Evolutionary conservation across 2,113 vertebrate species (phyloP).

Genomic region (Alligator sinensis): DNA sequence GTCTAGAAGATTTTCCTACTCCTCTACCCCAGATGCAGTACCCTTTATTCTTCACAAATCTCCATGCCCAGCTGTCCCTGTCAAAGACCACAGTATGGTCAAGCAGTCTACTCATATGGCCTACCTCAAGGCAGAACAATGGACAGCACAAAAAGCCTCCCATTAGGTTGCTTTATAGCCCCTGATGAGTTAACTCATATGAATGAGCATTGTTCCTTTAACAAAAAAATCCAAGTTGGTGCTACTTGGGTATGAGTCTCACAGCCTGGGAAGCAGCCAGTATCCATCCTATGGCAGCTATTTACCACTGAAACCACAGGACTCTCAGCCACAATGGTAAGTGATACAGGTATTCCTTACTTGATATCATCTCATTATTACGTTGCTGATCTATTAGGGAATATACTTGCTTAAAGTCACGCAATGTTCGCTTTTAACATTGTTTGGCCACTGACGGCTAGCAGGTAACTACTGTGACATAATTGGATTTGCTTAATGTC

Average conservation of each 20-base stretch:
- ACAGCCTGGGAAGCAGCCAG: neutral
- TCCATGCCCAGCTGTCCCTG: neutral
- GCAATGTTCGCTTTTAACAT: too few species aligned
- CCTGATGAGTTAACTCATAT: neutral
- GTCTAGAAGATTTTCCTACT: neutral
- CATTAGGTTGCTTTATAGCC: neutral
- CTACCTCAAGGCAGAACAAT: neutral
- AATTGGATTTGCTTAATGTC: too few species aligned
- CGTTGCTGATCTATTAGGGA: too few species aligned
- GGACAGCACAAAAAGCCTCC: neutral
- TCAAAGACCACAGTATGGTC: neutral
- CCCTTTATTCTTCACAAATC: neutral
- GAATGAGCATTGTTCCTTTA: neutral
- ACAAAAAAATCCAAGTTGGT: too few species aligned
- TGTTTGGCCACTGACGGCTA: too few species aligned
- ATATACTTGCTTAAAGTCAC: too few species aligned
- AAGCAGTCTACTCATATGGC: neutral
- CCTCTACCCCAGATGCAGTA: neutral
- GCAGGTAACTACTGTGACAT: too few species aligned
- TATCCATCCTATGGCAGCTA: neutral
- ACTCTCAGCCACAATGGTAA: neutral
- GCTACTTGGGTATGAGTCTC: neutral
- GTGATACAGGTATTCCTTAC: neutral
- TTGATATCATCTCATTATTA: too few species aligned
- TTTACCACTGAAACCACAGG: neutral